Percentiles rank a stretch among this genome's conserved stretches.
Evolutionary conservation across 2,797 vertebrate species (phyloP).

Genomic region (Tapirus indicus): DNA sequence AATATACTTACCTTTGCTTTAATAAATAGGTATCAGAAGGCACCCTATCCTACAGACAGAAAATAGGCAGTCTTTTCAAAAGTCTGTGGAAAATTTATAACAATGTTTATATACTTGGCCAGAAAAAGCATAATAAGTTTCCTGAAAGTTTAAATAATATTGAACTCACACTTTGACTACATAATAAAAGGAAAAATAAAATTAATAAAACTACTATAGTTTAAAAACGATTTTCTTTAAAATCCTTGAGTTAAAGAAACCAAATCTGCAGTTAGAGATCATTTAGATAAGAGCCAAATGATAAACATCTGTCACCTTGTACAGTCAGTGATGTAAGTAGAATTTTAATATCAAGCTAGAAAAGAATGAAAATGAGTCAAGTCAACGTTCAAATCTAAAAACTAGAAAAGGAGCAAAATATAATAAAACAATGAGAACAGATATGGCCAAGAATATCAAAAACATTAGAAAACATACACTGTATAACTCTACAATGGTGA

Average conservation of each 20-base stretch:
- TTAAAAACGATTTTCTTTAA: neutral
- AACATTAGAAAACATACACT: neutral
- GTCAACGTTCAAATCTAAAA: neutral
- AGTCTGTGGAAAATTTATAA: neutral
- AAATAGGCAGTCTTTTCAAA: neutral
- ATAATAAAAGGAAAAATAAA: neutral
- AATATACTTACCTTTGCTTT: neutral
- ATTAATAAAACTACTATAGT: neutral
- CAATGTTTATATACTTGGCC: neutral
- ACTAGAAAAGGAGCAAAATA: neutral
- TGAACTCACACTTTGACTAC: neutral
- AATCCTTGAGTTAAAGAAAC: neutral
- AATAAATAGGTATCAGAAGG: neutral
- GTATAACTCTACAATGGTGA: neutral
- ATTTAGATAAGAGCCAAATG: neutral
- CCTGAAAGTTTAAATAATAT: neutral
- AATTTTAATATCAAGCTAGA: neutral
- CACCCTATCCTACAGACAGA: neutral
- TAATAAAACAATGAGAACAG: neutral
- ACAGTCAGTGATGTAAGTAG: neutral
- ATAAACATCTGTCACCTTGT: neutral
- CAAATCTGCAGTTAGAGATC: neutral
- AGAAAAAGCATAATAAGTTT: neutral
- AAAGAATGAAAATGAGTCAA: neutral
- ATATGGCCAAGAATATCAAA: neutral